Evolutionary conservation across 2,888 invertebrate genomes (phyloP).

Genomic region (Mechanitis mazaeus): DNA sequence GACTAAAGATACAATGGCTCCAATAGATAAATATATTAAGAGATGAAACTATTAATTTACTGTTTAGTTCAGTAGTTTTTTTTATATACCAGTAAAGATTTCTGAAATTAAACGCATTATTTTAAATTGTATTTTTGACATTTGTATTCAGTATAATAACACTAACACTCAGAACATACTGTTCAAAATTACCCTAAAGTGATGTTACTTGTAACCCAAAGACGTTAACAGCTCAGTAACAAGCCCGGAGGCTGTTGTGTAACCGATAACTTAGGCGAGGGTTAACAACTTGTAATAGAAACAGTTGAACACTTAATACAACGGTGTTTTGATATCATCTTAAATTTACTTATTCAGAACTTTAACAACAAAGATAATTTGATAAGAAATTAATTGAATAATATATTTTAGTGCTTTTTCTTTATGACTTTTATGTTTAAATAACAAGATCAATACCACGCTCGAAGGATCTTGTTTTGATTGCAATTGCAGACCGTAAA

Average conservation of each 20-base stretch:
- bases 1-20: not conserved
- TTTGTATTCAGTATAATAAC: not conserved
- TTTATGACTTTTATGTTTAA: no score
- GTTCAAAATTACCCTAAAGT: not conserved
- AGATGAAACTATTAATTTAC: no score
- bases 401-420: no score
- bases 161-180: not conserved
- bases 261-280: not conserved
- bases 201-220: constrained; percentile 1
- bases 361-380: no score
- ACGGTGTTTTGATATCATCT: no score
- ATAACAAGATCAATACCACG: not conserved
- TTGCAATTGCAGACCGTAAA: constrained; percentile 14
- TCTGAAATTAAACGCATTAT: not conserved
- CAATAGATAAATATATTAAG: no score
- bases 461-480: constrained; percentile 12
- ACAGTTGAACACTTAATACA: not conserved
- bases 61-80: no score
- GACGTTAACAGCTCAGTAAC: constrained; percentile 3
- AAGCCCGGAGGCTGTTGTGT: not conserved
- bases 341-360: no score
- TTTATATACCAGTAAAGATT: no score
- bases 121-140: no score
- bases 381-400: no score
- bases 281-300: not conserved